Percentiles rank a stretch among this genome's conserved stretches.
phyloP scores from a whole-genome alignment of 2,888 invertebrate genomes.

The Drosophila paramelanica region DNA sequence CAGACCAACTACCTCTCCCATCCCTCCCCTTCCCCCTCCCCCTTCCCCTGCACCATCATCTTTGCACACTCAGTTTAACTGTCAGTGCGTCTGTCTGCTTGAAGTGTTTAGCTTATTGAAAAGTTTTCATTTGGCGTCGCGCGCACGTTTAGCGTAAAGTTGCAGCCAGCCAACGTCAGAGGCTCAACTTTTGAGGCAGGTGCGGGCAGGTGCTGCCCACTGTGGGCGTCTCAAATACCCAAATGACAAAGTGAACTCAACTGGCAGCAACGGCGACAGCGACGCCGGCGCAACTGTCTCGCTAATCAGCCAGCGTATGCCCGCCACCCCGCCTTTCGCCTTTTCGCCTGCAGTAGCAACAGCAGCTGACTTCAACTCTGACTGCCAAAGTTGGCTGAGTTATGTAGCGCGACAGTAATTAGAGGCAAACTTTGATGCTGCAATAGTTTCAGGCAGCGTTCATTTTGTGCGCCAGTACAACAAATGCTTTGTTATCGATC shows the following conservation, averaged over 20 bases:
- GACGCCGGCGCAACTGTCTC: slow-evolving; percentile 46
- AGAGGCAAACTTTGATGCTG: slow-evolving; percentile 70
- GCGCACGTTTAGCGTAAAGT: slow-evolving; percentile 67
- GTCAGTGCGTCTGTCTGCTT: slow-evolving; percentile 55
- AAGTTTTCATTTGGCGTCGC: slow-evolving; percentile 70
- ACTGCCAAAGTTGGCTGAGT: slow-evolving; percentile 65
- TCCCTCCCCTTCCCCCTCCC: neutral
- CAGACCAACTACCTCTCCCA: too few species aligned
- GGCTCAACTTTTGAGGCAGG: slow-evolving; percentile 26
- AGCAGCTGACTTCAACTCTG: slow-evolving; percentile 22
- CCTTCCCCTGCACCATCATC: neutral
- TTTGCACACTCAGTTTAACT: slow-evolving; percentile 25
- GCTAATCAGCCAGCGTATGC: slow-evolving; percentile 63
- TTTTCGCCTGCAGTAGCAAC: slow-evolving; percentile 4
- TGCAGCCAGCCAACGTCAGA: slow-evolving; percentile 22
- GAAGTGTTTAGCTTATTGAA: slow-evolving; percentile 80
- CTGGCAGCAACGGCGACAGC: slow-evolving; percentile 38
- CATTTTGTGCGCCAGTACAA: neutral
- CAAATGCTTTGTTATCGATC: slow-evolving; percentile 15
- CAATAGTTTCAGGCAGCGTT: slow-evolving; percentile 70
- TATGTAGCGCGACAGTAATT: slow-evolving; percentile 78
- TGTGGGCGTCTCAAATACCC: slow-evolving; percentile 27
- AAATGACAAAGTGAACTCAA: slow-evolving; percentile 68
- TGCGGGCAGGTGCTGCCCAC: slow-evolving; percentile 3
- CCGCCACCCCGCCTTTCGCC: slow-evolving; percentile 9